Conservation (phyloP, 2,113 vertebrate species). For the Rattus rattus region DNA sequence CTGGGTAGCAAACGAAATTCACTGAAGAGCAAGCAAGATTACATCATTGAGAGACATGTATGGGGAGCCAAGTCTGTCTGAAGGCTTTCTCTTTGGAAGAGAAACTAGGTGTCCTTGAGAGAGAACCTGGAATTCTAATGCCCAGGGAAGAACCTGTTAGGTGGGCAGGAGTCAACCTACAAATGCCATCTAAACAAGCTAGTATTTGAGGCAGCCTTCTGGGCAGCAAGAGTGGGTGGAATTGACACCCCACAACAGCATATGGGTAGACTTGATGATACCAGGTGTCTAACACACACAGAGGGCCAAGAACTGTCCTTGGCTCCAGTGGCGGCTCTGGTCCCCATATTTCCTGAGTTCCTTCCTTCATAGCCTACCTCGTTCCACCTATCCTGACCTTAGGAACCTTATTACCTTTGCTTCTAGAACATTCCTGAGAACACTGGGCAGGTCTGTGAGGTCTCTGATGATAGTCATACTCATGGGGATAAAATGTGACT, state of each 20-base stretch:
- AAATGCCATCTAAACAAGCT: not conserved
- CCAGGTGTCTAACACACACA: not conserved
- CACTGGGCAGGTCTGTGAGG: not conserved
- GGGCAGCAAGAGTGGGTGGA: accelerated
- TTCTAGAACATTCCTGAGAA: not conserved
- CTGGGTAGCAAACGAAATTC: not conserved
- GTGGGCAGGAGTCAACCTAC: not conserved
- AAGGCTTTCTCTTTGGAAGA: not conserved
- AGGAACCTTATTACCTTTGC: not conserved
- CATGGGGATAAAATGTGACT: not conserved
- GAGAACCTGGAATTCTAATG: not conserved
- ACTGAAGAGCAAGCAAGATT: not conserved
- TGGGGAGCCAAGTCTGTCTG: not conserved
- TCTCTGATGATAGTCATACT: no score
- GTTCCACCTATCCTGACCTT: not conserved
- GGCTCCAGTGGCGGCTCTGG: not conserved
- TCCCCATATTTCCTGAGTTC: not conserved
- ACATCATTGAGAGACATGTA: not conserved
- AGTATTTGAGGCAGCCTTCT: not conserved
- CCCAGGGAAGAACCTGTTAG: no score
- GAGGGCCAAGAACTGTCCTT: accelerated
- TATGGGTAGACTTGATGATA: not conserved
- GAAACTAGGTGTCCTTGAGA: not conserved
- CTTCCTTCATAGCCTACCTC: not conserved
- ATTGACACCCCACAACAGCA: not conserved